phyloP scores from a whole-genome alignment of 2,888 invertebrate genomes.

The Trissolcus japonicus region DNA sequence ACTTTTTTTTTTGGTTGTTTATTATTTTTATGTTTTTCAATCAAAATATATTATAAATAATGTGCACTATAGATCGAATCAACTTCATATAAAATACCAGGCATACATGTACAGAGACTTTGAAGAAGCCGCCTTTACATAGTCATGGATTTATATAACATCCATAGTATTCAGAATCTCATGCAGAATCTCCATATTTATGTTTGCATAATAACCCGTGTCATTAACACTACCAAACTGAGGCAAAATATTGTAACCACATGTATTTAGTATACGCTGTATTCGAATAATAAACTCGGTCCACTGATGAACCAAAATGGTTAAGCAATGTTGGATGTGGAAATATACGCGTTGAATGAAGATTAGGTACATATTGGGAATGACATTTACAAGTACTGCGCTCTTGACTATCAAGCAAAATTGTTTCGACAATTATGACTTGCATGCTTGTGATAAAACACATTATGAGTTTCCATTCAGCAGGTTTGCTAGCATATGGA shows the following conservation, averaged over 20 bases:
- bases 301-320: slow-evolving; percentile 11
- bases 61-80: neutral
- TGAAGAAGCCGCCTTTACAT: neutral
- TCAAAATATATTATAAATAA: neutral
- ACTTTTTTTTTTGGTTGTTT: neutral
- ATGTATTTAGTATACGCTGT: slow-evolving; percentile 13
- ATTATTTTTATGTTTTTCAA: neutral
- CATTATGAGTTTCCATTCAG: neutral
- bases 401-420: neutral
- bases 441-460: slow-evolving; percentile 16
- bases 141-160: neutral
- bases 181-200: slow-evolving; percentile 33
- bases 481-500: neutral
- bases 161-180: slow-evolving; percentile 37
- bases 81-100: neutral
- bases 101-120: neutral
- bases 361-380: slow-evolving; percentile 25
- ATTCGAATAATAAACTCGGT: slow-evolving; percentile 11
- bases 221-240: slow-evolving; percentile 28
- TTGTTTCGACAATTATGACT: slow-evolving; percentile 17
- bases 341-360: slow-evolving; percentile 20
- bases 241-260: slow-evolving; percentile 20
- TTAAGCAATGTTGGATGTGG: slow-evolving; percentile 10
- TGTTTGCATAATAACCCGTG: slow-evolving; percentile 20
- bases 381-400: slow-evolving; percentile 20